These are phyloP conservation scores for Diplolepis rosae DNA, from an alignment of 2,888 invertebrate genomes.

Conservation along the genomic window DNA sequence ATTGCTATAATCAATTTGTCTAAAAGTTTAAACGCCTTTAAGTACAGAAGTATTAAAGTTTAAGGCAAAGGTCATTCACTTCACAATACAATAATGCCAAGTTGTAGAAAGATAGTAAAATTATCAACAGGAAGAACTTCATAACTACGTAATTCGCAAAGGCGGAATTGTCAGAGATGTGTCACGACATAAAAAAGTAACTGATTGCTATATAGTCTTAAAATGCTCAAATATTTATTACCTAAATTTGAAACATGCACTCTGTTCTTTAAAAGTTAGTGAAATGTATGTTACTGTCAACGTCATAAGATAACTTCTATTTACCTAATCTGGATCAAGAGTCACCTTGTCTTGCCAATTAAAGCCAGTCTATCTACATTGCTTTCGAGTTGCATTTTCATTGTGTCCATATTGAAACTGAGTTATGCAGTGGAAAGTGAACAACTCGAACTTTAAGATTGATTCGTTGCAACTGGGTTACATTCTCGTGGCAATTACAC, in stretches of 20 bases:
- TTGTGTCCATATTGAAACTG: slow-evolving; percentile 13
- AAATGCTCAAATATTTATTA: too few species aligned
- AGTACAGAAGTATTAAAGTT: too few species aligned
- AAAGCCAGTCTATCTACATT: neutral
- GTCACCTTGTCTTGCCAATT: slow-evolving; percentile 22
- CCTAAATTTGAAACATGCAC: neutral
- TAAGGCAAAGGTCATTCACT: too few species aligned
- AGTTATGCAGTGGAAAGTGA: slow-evolving; percentile 16
- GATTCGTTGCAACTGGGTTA: neutral
- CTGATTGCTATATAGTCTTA: too few species aligned
- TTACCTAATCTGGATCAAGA: slow-evolving; percentile 19
- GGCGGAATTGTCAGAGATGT: too few species aligned
- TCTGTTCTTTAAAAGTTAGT: slow-evolving; percentile 13
- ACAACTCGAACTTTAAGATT: neutral
- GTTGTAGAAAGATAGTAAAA: too few species aligned
- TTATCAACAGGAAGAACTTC: too few species aligned
- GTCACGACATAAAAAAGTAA: too few species aligned
- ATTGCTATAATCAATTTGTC: too few species aligned
- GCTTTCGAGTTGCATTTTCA: slow-evolving; percentile 17
- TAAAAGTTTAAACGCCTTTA: too few species aligned
- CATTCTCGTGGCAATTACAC: neutral
- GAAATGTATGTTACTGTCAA: neutral
- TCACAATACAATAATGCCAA: too few species aligned
- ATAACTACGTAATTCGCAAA: too few species aligned
- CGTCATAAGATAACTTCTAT: slow-evolving; percentile 22